Evolutionary conservation across 2,113 vertebrate genomes (phyloP).

Genomic region (Galeopterus variegatus): DNA sequence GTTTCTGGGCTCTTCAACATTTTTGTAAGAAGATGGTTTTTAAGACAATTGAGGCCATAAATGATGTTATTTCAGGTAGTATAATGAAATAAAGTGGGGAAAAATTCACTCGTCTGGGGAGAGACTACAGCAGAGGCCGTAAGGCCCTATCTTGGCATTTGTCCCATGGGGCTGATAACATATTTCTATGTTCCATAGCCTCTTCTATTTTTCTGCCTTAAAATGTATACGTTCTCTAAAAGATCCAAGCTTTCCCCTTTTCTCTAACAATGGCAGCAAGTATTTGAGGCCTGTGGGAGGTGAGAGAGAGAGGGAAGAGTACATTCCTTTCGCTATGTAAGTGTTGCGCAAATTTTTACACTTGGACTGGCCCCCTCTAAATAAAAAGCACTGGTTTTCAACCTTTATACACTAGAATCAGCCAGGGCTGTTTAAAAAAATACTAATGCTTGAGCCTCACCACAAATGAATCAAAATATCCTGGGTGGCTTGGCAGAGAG

Average conservation of each 20-base stretch:
- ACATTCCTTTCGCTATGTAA: background rate
- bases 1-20: background rate
- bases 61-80: background rate
- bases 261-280: constrained; percentile 12
- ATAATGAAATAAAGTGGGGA: background rate
- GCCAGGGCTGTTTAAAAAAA: background rate
- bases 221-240: background rate
- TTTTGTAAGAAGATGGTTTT: constrained; percentile 56
- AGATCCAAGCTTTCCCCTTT: background rate
- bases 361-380: background rate
- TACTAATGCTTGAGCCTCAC: background rate
- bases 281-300: background rate
- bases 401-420: background rate
- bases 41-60: background rate
- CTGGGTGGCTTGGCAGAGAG: background rate
- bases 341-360: background rate
- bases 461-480: background rate
- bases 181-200: background rate
- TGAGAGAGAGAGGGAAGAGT: background rate
- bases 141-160: background rate
- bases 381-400: background rate
- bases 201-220: background rate
- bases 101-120: background rate
- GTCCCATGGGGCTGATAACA: background rate
- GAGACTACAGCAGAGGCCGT: background rate